Evolutionary conservation across 2,113 vertebrate species (phyloP).

Genomic region (Cebidichthys violaceus): DNA sequence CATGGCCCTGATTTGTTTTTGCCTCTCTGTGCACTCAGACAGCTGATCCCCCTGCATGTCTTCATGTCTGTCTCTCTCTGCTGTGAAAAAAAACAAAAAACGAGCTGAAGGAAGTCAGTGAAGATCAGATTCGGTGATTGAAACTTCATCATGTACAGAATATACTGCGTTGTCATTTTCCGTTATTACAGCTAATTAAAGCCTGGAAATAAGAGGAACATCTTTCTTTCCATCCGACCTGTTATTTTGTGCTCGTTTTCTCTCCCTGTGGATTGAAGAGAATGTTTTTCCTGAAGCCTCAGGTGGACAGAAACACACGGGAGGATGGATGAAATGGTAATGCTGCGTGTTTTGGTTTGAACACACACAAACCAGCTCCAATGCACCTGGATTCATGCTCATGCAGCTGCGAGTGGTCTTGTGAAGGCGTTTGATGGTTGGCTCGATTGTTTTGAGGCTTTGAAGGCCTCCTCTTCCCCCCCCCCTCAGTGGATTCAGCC

Average conservation of each 20-base stretch:
- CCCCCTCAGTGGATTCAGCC: conserved; percentile 18
- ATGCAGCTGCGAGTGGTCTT: conserved; percentile 9
- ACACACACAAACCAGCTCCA: conserved; percentile 5
- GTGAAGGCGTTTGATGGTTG: conserved; percentile 39
- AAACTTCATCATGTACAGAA: not conserved
- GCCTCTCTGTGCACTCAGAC: conserved; percentile 37
- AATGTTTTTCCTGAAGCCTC: conserved; percentile 30
- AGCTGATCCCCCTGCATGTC: conserved; percentile 59
- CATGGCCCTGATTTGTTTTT: conserved; percentile 37
- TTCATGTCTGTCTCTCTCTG: not conserved
- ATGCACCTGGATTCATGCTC: conserved; percentile 34
- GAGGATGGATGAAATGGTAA: conserved; percentile 23
- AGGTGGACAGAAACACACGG: conserved; percentile 15
- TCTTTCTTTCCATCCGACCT: not conserved
- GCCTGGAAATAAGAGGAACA: not conserved
- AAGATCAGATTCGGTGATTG: not conserved
- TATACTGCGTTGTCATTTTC: not conserved
- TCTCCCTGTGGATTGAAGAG: conserved; percentile 2
- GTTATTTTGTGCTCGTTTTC: conserved; percentile 20
- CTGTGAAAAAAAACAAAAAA: not conserved
- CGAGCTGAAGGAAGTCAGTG: not conserved
- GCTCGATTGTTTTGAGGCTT: conserved; percentile 46
- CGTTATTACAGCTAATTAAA: not conserved
- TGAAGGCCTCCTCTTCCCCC: conserved; percentile 21
- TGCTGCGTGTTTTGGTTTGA: conserved; percentile 22